Evolutionary conservation across 2,888 invertebrate species (phyloP).

Genomic region (Euphydryas editha): DNA sequence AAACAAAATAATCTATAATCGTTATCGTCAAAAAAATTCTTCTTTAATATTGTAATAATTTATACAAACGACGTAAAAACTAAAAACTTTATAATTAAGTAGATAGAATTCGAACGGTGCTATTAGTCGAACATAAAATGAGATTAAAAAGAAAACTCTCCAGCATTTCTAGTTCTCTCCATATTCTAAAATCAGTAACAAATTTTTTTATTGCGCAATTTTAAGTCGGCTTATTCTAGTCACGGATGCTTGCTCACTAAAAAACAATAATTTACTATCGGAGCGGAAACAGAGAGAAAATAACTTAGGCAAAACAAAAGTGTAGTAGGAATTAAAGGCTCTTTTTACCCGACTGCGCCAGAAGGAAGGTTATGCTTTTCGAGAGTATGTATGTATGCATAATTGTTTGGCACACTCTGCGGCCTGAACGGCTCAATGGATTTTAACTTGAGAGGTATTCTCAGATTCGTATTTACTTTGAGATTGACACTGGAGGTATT

Average conservation of each 20-base stretch:
- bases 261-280: conserved; percentile 45
- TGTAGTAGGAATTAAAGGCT: conserved; percentile 15
- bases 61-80: too few species aligned
- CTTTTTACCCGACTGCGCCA: too few species aligned
- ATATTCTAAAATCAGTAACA: conserved; percentile 1
- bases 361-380: too few species aligned
- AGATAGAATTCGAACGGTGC: neutral
- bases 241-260: conserved; percentile 40
- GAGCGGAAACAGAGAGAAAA: conserved; percentile 38
- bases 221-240: conserved; percentile 39
- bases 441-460: too few species aligned
- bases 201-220: conserved; percentile 23
- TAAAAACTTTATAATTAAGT: neutral
- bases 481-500: too few species aligned
- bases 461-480: too few species aligned
- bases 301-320: conserved; percentile 21
- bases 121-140: neutral
- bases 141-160: neutral
- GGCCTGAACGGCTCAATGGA: too few species aligned
- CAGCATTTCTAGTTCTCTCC: neutral
- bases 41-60: too few species aligned
- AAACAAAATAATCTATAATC: too few species aligned
- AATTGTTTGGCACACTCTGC: too few species aligned
- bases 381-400: too few species aligned
- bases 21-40: too few species aligned